Conservation (phyloP, 2,888 invertebrate genomes). For the Aphrophora alni region DNA sequence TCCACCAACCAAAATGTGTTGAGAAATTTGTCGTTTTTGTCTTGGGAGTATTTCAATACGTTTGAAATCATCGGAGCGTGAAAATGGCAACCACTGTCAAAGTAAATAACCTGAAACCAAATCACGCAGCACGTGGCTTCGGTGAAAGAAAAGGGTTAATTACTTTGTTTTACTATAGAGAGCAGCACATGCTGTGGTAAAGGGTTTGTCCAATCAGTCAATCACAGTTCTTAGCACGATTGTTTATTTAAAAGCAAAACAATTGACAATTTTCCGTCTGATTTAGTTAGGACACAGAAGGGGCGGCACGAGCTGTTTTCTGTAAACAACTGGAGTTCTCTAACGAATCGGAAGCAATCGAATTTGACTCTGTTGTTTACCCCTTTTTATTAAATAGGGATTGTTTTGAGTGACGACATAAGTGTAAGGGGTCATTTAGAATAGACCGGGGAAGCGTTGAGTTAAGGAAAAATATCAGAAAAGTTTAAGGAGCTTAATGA, state of each 20-base stretch:
- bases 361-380: background rate
- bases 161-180: slow-evolving; percentile 1
- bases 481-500: too few species aligned
- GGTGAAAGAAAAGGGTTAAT: background rate
- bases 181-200: background rate
- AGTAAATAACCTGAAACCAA: too few species aligned
- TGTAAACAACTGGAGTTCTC: background rate
- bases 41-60: background rate
- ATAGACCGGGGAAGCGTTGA: too few species aligned
- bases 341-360: background rate
- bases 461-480: too few species aligned
- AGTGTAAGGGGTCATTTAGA: too few species aligned
- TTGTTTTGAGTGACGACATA: background rate
- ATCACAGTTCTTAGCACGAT: too few species aligned
- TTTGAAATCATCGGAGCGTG: background rate
- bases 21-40: background rate
- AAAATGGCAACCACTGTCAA: background rate
- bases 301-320: background rate
- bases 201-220: background rate
- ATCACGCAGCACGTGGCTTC: background rate
- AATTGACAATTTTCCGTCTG: background rate
- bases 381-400: background rate
- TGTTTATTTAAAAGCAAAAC: background rate
- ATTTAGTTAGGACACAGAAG: background rate
- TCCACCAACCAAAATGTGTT: background rate